These are phyloP conservation scores for Tauraco hartlaubi DNA, from an alignment of 2,797 vertebrate species.

Conservation along the genomic window DNA sequence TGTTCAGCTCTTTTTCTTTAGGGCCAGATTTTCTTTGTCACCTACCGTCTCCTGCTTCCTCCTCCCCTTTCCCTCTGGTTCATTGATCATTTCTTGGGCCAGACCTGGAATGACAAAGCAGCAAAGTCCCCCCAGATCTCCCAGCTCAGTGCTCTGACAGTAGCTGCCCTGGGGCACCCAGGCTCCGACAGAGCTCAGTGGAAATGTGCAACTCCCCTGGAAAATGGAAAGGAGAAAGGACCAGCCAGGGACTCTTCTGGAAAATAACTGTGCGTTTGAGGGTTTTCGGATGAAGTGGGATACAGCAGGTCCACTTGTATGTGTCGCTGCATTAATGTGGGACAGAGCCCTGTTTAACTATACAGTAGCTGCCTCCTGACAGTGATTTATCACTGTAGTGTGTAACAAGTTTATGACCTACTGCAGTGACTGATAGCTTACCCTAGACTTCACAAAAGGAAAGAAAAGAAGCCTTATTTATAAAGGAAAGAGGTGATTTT, in stretches of 20 bases:
- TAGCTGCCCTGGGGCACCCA: neutral
- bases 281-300: neutral
- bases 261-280: neutral
- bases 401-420: conserved; percentile 30
- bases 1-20: neutral
- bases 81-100: neutral
- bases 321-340: neutral
- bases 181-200: neutral
- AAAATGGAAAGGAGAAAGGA: neutral
- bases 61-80: neutral
- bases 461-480: conserved; percentile 22
- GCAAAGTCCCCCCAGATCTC: neutral
- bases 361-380: neutral
- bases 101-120: neutral
- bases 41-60: neutral
- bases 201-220: neutral
- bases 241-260: neutral
- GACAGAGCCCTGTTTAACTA: neutral
- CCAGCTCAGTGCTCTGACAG: fast-evolving
- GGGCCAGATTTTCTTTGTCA: neutral
- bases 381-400: conserved; percentile 49
- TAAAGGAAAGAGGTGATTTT: conserved; percentile 38
- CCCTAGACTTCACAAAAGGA: conserved; percentile 11
- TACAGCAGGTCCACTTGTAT: neutral
- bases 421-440: conserved; percentile 55